A percentile compares a stretch with the other conserved stretches of the same genome.
These are phyloP conservation scores for Drosophila pallidifrons DNA, from an alignment of 1,140 invertebrate genomes.

Conservation along the genomic window DNA sequence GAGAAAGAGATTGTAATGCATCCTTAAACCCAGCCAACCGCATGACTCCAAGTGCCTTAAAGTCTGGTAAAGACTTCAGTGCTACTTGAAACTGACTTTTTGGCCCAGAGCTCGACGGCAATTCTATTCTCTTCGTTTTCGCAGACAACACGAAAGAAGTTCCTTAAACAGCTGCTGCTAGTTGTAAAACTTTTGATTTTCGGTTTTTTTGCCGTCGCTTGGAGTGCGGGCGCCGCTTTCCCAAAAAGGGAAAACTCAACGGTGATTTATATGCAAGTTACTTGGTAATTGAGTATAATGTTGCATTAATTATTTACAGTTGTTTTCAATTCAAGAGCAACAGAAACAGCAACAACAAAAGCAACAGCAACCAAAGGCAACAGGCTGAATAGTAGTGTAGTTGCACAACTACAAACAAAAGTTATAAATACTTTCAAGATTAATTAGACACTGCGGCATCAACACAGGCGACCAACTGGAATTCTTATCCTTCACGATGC, in stretches of 20 bases:
- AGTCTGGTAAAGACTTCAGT: constrained; percentile 27
- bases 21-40: constrained; percentile 44
- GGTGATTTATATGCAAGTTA: constrained; percentile 72
- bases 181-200: constrained; percentile 72
- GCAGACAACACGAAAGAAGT: constrained; percentile 38
- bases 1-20: constrained; percentile 33
- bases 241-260: constrained; percentile 28
- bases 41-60: constrained; percentile 28
- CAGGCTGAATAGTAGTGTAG: constrained; percentile 9
- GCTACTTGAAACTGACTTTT: constrained; percentile 32
- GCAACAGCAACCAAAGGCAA: constrained; percentile 12
- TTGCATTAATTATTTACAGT: constrained; percentile 83
- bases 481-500: constrained; percentile 2
- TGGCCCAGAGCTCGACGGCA: constrained; percentile 14
- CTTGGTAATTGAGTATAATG: constrained; percentile 79
- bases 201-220: constrained; percentile 25
- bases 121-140: background rate
- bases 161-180: constrained; percentile 54
- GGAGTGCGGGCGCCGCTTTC: constrained; percentile 27
- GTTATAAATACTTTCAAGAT: constrained; percentile 80
- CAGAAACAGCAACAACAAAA: constrained; percentile 17
- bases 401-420: constrained; percentile 65
- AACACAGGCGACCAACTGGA: constrained; percentile 17
- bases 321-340: constrained; percentile 65
- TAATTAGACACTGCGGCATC: constrained; percentile 61